phyloP scores from a whole-genome alignment of 64 coral and sea anemone species.

The Catalaphyllia jardinei region DNA sequence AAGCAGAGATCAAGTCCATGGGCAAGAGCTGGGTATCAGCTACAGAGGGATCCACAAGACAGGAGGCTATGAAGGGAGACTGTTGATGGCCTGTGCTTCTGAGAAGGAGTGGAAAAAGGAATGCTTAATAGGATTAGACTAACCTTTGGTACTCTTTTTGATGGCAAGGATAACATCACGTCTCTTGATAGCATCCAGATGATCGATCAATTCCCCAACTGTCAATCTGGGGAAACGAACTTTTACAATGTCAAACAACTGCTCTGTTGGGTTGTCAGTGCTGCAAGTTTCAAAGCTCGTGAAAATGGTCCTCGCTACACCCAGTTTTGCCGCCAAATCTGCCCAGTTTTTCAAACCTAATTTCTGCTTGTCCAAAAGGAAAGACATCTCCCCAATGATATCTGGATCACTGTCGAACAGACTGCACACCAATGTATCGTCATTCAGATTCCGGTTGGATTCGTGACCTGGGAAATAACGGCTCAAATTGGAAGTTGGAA shows the following conservation, averaged over 20 bases:
- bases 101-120: too few relatives aligned
- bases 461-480: not conserved
- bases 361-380: constrained; percentile 17
- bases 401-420: constrained; percentile 29
- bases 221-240: not conserved
- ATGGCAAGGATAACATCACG: not conserved
- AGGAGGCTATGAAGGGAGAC: too few relatives aligned
- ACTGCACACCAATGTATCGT: not conserved
- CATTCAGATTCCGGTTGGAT: not conserved
- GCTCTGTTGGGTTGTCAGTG: not conserved
- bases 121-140: not conserved
- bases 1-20: too few relatives aligned
- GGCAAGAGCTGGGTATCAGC: too few relatives aligned
- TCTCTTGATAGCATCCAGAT: not conserved
- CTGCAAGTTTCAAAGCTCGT: not conserved
- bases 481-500: not conserved
- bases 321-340: not conserved
- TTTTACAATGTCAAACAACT: constrained; percentile 2
- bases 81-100: too few relatives aligned
- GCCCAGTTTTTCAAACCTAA: not conserved
- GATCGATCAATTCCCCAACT: not conserved
- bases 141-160: not conserved
- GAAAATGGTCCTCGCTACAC: not conserved
- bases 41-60: too few relatives aligned
- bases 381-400: constrained; percentile 16